A percentile compares a stretch with the other conserved stretches of the same genome.
These are phyloP conservation scores for Neoniphon sammara DNA, from an alignment of 2,797 vertebrate species.

Conservation along the genomic window DNA sequence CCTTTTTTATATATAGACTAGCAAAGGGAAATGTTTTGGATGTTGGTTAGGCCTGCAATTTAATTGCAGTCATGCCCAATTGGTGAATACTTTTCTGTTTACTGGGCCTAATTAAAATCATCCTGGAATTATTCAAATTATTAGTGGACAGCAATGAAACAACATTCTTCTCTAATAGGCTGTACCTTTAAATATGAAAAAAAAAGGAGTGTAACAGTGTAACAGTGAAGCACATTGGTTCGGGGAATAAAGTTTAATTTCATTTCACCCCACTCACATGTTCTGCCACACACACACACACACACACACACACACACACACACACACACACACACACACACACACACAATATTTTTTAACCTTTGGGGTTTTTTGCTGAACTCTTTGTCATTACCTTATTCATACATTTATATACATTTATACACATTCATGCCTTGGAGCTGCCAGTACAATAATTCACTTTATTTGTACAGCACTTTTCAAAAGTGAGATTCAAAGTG, in stretches of 20 bases:
- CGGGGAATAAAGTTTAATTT: conserved; percentile 14
- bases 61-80: conserved; percentile 29
- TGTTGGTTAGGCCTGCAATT: conserved; percentile 1
- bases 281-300: background rate
- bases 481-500: background rate
- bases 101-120: conserved; percentile 26
- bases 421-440: background rate
- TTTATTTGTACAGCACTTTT: background rate
- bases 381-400: background rate
- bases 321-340: background rate
- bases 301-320: background rate
- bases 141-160: background rate
- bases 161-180: background rate
- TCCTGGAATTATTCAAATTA: conserved; percentile 25
- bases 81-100: conserved; percentile 6
- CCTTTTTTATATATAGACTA: background rate
- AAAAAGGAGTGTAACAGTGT: background rate
- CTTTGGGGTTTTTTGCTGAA: background rate
- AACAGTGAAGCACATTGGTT: background rate
- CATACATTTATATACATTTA: background rate
- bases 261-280: background rate
- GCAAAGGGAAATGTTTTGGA: background rate
- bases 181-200: background rate
- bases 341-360: background rate
- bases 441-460: background rate